Evolutionary conservation across 2,888 invertebrate species (phyloP).

Genomic region (Syrphus vitripennis): DNA sequence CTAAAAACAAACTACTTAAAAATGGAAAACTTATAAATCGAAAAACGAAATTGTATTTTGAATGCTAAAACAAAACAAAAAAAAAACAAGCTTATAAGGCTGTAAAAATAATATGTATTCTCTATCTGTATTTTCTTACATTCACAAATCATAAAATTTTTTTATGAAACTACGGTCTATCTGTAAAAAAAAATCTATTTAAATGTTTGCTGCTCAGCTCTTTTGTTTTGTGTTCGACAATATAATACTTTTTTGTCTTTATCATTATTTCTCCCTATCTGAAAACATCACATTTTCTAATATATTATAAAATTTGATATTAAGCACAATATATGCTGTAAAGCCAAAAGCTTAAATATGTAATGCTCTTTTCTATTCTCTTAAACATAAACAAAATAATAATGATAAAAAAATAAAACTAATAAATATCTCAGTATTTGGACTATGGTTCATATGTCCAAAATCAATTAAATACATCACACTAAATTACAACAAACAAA

Average conservation of each 20-base stretch:
- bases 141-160: neutral
- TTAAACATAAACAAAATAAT: neutral
- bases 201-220: neutral
- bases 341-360: neutral
- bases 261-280: neutral
- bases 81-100: neutral
- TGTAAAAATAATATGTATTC: neutral
- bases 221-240: neutral
- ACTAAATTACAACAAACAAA: slow-evolving; percentile 9
- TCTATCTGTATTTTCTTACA: neutral
- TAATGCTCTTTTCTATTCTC: slow-evolving; percentile 6
- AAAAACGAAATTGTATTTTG: neutral
- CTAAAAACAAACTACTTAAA: neutral
- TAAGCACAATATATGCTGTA: slow-evolving; percentile 2
- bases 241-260: neutral
- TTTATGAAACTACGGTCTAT: neutral
- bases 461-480: slow-evolving; percentile 10
- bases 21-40: neutral
- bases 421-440: neutral
- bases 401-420: neutral
- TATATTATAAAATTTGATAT: neutral
- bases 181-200: neutral
- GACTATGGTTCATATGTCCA: neutral
- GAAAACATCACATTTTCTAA: slow-evolving; percentile 6
- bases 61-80: neutral